Evolutionary conservation across 2,888 invertebrate genomes (phyloP), one percentile per base, ranked within the genome.

Genomic region (Andrena praecox): DNA sequence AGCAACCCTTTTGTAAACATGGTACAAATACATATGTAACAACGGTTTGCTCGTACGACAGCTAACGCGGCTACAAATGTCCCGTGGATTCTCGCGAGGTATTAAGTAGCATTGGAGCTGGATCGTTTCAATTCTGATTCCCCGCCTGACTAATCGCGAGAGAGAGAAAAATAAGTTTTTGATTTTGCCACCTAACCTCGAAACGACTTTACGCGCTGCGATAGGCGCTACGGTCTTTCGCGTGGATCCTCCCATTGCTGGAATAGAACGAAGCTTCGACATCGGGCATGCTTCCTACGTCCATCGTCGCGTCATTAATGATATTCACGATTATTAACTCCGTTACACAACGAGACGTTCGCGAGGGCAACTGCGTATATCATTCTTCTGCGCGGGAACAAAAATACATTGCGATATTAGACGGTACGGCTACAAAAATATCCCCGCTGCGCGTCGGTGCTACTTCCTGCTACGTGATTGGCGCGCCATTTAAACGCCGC

Each of bases 401-500:
- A 27, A 80, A 64, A 68, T 48, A 63, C 56, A 78, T 35, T 52
- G 54, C 42, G 62, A 60, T 54, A 12, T 68, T 20, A 12, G 24
- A 67, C 16, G 59, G 68, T 20, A 7, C 20, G 42, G 35, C 31
- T 72, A 75, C 42, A 76, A 74, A 77, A 83, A 80, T 73, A 73
- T 77, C 52, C 66, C 62, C 0, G 29, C 42, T 42, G n/a, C 60
- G 12, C 48, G 35, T 68, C 7, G 24, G 20, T 54, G 29, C 4
- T 59, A 62, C 48, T 76, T 35, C 77, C 59, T 50, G 59, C 56
- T 71, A 20, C 35, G 42, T 27, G 48, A 59, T 70, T 29, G 52
- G 10, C 70, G 24, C 71, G 31, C 42, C 69, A 24, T 42, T 52
- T 20, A 7, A n/a, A 20, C 52, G 8, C 20, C n/a, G 3, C 8